A percentile compares a stretch with the other conserved stretches of the same genome.
These are phyloP conservation scores for Bursaphelenchus okinawaensis DNA, from an alignment of 2,888 invertebrate species.

Conservation along the genomic window DNA sequence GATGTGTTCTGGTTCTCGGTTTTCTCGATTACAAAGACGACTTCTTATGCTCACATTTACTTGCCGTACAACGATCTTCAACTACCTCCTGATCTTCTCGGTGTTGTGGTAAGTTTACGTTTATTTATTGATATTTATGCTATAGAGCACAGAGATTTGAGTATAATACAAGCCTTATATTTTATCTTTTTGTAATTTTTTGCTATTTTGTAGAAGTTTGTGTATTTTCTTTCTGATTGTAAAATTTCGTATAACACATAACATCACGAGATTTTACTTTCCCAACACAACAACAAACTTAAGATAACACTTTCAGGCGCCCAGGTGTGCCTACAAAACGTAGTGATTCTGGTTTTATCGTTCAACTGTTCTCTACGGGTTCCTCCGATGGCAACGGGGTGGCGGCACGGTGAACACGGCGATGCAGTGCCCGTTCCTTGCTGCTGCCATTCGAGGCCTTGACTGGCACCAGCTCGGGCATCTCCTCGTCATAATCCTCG, in stretches of 20 bases:
- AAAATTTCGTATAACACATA: no score
- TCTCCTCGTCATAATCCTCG: neutral
- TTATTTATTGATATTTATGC: neutral
- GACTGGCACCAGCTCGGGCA: neutral
- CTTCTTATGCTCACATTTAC: conserved; percentile 54
- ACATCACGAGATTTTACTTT: no score
- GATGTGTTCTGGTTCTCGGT: conserved; percentile 53
- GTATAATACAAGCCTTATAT: no score
- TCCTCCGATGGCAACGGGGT: conserved; percentile 8
- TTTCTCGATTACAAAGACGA: conserved; percentile 47
- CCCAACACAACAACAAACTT: no score
- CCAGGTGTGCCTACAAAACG: conserved; percentile 23
- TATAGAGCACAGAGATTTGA: no score
- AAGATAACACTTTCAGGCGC: conserved; percentile 23
- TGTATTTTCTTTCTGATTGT: neutral
- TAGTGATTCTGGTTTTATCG: neutral
- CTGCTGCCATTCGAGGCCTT: conserved; percentile 5
- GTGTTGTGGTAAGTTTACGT: conserved; percentile 40
- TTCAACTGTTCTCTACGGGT: neutral
- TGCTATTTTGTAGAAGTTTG: neutral
- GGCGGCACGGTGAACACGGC: conserved; percentile 6
- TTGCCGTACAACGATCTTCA: conserved; percentile 52
- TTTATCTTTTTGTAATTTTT: no score
- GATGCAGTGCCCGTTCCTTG: conserved; percentile 10
- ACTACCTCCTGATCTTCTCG: conserved; percentile 50